phyloP scores from a whole-genome alignment of 2,797 vertebrate genomes.

The Amblyopsis hoosieri region DNA sequence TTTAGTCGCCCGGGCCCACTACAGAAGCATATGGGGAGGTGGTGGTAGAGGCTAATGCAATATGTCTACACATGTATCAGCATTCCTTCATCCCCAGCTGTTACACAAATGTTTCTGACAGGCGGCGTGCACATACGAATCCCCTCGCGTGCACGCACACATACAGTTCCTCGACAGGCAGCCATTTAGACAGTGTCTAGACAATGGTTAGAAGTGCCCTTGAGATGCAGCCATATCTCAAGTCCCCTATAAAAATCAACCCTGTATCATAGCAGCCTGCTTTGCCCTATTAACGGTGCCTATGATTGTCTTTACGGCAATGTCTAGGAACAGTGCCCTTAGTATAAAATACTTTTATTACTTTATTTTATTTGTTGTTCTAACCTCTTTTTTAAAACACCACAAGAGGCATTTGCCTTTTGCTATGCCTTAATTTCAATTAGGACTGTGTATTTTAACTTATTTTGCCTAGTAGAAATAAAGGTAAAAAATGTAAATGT shows the following conservation, averaged over 20 bases:
- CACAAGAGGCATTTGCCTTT: too few relatives aligned
- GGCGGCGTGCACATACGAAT: neutral
- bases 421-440: too few relatives aligned
- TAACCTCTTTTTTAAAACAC: too few relatives aligned
- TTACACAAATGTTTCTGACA: slow-evolving; percentile 44
- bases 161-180: neutral
- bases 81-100: slow-evolving; percentile 39
- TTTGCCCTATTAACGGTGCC: too few relatives aligned
- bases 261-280: too few relatives aligned
- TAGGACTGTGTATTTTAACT: too few relatives aligned
- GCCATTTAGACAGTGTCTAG: slow-evolving; percentile 3
- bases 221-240: slow-evolving; percentile 1
- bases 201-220: neutral
- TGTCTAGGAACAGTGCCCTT: too few relatives aligned
- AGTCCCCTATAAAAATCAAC: neutral
- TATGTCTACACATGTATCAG: neutral
- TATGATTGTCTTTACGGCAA: too few relatives aligned
- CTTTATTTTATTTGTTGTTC: too few relatives aligned
- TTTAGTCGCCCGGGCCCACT: neutral
- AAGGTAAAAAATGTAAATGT: too few relatives aligned
- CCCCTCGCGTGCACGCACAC: slow-evolving; percentile 1
- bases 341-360: too few relatives aligned
- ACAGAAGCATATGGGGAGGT: neutral
- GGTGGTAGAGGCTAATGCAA: neutral
- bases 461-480: too few relatives aligned